Evolutionary conservation across 2,113 vertebrate genomes (phyloP), one percentile per base, ranked within the genome.

Genomic region (Pteropus alecto): DNA sequence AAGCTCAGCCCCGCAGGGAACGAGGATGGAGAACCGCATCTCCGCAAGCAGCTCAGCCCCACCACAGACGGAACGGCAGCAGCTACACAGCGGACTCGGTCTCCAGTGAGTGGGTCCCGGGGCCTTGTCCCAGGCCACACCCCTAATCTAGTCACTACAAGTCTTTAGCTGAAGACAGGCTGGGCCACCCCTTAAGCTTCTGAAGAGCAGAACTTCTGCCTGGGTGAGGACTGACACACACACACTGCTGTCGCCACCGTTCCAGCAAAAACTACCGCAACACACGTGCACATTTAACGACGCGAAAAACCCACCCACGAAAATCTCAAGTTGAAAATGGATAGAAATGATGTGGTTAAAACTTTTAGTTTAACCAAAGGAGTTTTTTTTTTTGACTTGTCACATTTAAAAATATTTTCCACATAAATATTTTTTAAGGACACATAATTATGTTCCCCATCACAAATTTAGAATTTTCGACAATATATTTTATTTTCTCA

Each of bases 401-500:
- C 67, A 51, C 33, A 56, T n/a, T 48, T 54, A 33, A 38, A 87
- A 71, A 77, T 70, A 16, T 4, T 78, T 88, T 41, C 38, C 28
- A 73, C 9, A 85, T 6, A 43, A 21, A 63, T 83, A 6, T 38
- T 82, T 96, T 58, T 26, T 76, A 95, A 95, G 46, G 73, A 93
- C 15, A 21, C 71, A 93, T 18, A 92, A 5, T 38, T 63, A 96
- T 93, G 81, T 94, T 96, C 48, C 93, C 61, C 28, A 90, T 85
- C 74, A 96, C 12, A 41, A 51, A 63, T 86, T 97, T 92, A 96
- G 90, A 96, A 97, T 22, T 93, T n/a, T 92, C 77, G 93, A 33
- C 70, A 98, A 92, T 97, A 96, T 97, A 96, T 92, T 97, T 98
- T 92, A 98, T 94, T 95, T 95, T 88, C 58, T 96, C 87, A 97